Evolutionary conservation across 2,797 vertebrate genomes (phyloP), one percentile per base, ranked within the genome.

Genomic region (Hydrophis major): DNA sequence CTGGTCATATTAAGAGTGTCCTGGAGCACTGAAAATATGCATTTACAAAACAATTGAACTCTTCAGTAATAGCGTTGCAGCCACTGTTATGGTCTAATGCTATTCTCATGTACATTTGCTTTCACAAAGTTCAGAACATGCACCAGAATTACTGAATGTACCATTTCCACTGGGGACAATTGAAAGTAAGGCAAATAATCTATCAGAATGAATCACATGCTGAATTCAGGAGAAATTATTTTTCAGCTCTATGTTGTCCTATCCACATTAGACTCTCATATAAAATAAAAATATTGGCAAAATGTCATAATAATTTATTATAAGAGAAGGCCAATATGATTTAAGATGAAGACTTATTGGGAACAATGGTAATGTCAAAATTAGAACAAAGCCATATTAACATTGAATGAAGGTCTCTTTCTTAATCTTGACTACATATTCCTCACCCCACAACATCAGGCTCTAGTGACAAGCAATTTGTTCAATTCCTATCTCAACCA

Each of bases 81-180:
- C 2, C 12, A 0, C 0, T 4, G 60, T 18, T 42, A 83, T 92
- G 28, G 4, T 90, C 69, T 0, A 0, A 66, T 20, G 28, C 0
- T 53, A 16, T 8, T 42, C 25, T n/a, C 89, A 18, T 4, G 0
- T 25, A 59, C 74, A 87, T 69, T 61, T 92, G 42, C 78, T 93
- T 92, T 53, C n/a, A 6, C 22, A 32, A 0, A 4, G 12, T 27
- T 61, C 16, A 87, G 74, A 59, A n/a, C 0, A 16, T 25, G 28
- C 61, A 2, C 20, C 8, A 78, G 93, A 2, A 0, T 18, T 86
- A 94, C 22, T 4, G 0, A 22, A 90, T 4, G 1, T 53, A 16
- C 28, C 13, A 57, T 93, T 93, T 88, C 66, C 57, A 0, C 0
- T 27, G 11, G 55, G 90, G 37, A 89, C 53, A 90, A 22, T 53